These are phyloP conservation scores for Neofelis nebulosa DNA, from an alignment of 2,113 vertebrate species.

Conservation along the genomic window DNA sequence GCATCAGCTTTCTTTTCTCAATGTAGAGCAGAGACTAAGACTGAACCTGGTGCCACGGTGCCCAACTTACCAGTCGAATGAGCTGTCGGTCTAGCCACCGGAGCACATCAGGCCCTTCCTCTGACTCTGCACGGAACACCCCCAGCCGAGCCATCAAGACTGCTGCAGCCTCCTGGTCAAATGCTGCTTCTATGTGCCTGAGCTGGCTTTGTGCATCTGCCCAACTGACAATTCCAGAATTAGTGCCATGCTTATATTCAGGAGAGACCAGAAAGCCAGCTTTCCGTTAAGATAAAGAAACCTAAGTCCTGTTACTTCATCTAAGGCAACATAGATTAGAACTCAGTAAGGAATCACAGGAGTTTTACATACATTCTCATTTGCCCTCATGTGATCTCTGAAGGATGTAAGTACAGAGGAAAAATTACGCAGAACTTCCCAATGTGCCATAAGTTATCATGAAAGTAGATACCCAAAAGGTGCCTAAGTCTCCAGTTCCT, in stretches of 20 bases:
- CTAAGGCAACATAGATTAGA: neutral
- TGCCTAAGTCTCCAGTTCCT: neutral
- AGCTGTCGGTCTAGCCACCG: conserved; percentile 98
- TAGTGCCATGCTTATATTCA: neutral
- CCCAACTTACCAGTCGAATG: conserved; percentile 92
- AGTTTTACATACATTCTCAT: neutral
- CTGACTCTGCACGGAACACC: conserved; percentile 95
- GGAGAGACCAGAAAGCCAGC: neutral
- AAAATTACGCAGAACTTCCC: neutral
- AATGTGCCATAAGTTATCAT: neutral
- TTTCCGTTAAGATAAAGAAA: neutral
- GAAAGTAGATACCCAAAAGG: neutral
- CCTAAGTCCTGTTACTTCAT: neutral
- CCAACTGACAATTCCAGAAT: conserved; percentile 88
- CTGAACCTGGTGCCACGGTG: neutral
- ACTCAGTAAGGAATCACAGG: neutral
- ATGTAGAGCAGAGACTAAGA: neutral
- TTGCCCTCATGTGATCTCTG: neutral
- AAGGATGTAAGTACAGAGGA: neutral
- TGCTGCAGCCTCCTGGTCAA: conserved; percentile 96
- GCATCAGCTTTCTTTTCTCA: neutral
- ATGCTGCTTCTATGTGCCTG: conserved; percentile 96
- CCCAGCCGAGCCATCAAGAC: conserved; percentile 97
- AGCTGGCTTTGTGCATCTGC: conserved; percentile 97
- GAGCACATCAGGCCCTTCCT: conserved; percentile 96